Percentiles rank a stretch among this genome's conserved stretches.
Evolutionary conservation across 2,888 invertebrate genomes (phyloP).

Genomic region (Synergus itoensis): DNA sequence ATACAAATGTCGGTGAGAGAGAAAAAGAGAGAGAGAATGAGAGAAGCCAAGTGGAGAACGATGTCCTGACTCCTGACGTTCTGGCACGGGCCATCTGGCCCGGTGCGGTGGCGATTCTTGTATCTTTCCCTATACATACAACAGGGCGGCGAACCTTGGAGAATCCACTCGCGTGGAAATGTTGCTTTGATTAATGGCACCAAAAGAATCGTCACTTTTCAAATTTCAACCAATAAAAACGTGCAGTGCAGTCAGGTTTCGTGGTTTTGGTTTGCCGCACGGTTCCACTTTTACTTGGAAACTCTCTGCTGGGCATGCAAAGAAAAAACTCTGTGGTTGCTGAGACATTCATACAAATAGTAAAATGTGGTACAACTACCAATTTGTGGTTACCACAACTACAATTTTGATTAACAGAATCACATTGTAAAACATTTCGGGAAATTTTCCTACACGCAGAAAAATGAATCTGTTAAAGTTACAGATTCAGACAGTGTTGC

Average conservation of each 20-base stretch:
- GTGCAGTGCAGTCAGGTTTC: neutral
- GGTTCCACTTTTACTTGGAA: neutral
- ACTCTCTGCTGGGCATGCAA: neutral
- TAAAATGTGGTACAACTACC: no score
- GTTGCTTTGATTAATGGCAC: constrained; percentile 59
- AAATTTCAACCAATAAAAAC: constrained; percentile 30
- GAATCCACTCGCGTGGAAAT: constrained; percentile 57
- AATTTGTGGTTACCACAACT: no score
- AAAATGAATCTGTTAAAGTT: no score
- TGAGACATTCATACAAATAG: no score
- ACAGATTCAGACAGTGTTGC: no score
- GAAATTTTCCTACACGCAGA: no score
- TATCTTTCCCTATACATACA: constrained; percentile 51
- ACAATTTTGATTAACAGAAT: no score
- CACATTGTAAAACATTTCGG: no score
- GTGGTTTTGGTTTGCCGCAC: constrained; percentile 37
- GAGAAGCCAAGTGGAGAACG: constrained; percentile 49
- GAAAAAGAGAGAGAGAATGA: constrained; percentile 4
- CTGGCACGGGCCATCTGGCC: constrained; percentile 59
- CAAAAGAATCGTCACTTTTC: constrained; percentile 47
- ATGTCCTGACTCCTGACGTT: constrained; percentile 46
- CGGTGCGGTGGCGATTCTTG: constrained; percentile 52
- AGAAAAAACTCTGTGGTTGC: no score
- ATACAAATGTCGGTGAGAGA: constrained; percentile 26
- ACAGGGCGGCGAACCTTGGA: constrained; percentile 52